phyloP scores from a whole-genome alignment of 2,797 vertebrate species.

The Diceros bicornis region DNA sequence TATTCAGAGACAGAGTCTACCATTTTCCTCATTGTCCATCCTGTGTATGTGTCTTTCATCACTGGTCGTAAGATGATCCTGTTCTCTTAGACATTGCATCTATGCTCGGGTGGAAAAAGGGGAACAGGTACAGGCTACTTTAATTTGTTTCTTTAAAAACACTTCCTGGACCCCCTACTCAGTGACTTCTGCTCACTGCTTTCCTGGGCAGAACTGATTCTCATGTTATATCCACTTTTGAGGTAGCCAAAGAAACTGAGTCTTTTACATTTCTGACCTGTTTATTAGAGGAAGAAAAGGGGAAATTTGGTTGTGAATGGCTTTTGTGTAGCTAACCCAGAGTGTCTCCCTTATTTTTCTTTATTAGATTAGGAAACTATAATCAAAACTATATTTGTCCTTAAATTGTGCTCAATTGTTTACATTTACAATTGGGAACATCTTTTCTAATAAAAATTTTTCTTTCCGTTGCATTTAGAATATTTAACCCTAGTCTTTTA shows the following conservation, averaged over 20 bases:
- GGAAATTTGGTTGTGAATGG: background rate
- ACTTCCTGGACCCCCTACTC: background rate
- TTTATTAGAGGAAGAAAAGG: background rate
- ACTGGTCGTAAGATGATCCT: background rate
- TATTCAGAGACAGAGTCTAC: background rate
- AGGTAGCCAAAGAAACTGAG: background rate
- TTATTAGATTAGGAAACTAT: background rate
- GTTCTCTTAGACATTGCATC: background rate
- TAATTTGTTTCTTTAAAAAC: background rate
- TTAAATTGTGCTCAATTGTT: conserved; percentile 24
- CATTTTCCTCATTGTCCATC: background rate
- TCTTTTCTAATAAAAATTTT: background rate
- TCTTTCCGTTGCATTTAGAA: background rate
- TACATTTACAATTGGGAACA: background rate
- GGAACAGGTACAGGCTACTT: background rate
- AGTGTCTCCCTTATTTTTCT: background rate
- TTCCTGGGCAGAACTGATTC: background rate
- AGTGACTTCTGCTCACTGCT: background rate
- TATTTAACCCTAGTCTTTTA: background rate
- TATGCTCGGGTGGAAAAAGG: background rate
- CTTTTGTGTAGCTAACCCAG: background rate
- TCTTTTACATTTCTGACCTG: background rate
- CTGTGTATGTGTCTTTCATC: background rate
- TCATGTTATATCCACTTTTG: background rate
- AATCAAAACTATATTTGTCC: background rate